Base-by-base conservation (phyloP, 2,888 invertebrate species). In the Scaptomyza flava region DNA sequence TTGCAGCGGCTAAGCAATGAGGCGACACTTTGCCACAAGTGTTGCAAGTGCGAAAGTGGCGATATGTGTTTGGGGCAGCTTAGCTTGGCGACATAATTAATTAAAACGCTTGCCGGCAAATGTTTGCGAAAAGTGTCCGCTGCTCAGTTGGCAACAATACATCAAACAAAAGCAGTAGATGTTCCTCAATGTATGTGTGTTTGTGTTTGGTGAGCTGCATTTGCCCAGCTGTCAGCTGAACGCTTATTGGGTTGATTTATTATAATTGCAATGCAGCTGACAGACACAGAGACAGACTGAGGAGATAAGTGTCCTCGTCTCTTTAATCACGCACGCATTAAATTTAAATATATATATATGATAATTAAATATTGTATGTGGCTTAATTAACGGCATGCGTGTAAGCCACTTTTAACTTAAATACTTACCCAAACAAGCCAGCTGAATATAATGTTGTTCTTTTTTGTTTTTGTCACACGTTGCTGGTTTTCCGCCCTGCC, bases 101-200 rank as follows among this genome's bases (percentile, higher is more conserved):
- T 84, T 86, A 79, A 76, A 83, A 79, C 61, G 73, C 70, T 66
- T 68, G 58, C 46, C 66, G 36, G 67, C 58, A 68, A 73, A 72
- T 85, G 85, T 85, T 82, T 78, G 80, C 76, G 73, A 82, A 85
- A 78, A 85, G 80, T 85, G 86, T 82, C 82, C 85, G 85, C 45
- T 84, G 83, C 65, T 79, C 64, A 61, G 52, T 46, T 58, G 48
- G 51, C 70, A 78, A 58, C 83, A 64, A 83, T 82, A 77, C 69
- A 81, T 84, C 83, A 67, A 67, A 52, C 36, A 27, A 34, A 54
- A 48, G 50, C 23, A 30, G 30, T 50, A 58, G 60, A 45, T 61
- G 48, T 47, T 53, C 47, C 47, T n/a, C 5, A 50, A 7, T 38
- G 48, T 52, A 38, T 53, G 60, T 27, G 8, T 51, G 36, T 27